These are phyloP conservation scores for Crotalus helleri DNA, from an alignment of 2,113 vertebrate genomes.

Conservation along the genomic window DNA sequence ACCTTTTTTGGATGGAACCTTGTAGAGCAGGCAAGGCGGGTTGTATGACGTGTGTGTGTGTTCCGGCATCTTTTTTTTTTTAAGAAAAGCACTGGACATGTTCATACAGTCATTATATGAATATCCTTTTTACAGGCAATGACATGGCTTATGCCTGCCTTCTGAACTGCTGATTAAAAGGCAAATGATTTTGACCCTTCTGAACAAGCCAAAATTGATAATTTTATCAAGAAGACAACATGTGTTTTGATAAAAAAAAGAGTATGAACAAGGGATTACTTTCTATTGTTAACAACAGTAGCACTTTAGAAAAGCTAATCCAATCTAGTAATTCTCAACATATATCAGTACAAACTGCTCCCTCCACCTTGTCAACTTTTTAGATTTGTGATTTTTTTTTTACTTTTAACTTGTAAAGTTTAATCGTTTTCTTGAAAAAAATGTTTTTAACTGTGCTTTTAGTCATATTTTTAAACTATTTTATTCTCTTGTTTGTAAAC, in stretches of 20 bases:
- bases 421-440: not conserved
- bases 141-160: conserved; percentile 57
- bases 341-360: conserved; percentile 46
- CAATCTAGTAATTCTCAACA: conserved; percentile 60
- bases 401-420: not conserved
- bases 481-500: not conserved
- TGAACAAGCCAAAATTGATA: conserved; percentile 39
- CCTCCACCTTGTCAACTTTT: not conserved
- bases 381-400: not conserved
- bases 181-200: conserved; percentile 53
- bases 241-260: conserved; percentile 49
- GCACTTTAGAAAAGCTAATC: conserved; percentile 51
- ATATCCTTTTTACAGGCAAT: conserved; percentile 59
- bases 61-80: no score
- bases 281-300: conserved; percentile 56
- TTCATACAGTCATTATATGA: conserved; percentile 51
- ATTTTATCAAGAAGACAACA: conserved; percentile 51
- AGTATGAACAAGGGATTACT: conserved; percentile 54
- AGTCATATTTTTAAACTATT: not conserved
- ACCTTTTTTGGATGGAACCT: no score
- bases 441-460: not conserved
- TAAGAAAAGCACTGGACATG: not conserved
- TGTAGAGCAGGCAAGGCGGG: no score
- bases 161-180: conserved; percentile 59
- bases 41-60: no score